A percentile compares a stretch with the other conserved stretches of the same genome.
Conservation (phyloP, 2,113 vertebrate species). For the Cepphus grylle region DNA sequence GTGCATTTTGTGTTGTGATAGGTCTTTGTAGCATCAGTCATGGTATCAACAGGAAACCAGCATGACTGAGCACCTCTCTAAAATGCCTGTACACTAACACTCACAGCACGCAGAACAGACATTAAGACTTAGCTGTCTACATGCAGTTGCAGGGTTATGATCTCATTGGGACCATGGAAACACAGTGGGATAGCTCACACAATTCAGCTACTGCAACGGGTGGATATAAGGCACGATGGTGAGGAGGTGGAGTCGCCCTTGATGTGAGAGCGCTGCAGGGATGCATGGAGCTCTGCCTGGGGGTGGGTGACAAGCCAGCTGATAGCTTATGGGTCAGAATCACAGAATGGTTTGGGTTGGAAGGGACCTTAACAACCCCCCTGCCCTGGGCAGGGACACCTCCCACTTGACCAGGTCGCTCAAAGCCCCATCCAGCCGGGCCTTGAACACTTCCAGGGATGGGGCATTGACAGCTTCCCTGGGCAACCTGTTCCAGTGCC, state of each 20-base stretch:
- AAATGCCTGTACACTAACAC: no score
- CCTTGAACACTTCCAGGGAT: neutral
- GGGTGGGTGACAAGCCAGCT: neutral
- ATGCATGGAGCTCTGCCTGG: neutral
- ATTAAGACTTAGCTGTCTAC: neutral
- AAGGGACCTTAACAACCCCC: neutral
- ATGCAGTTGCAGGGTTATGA: fast-evolving
- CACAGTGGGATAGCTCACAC: neutral
- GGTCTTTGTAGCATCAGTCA: neutral
- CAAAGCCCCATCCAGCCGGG: neutral
- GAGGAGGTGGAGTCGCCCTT: neutral
- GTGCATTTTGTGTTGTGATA: neutral
- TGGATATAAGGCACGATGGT: fast-evolving
- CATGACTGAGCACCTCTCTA: neutral
- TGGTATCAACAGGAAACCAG: neutral
- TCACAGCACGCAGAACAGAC: neutral
- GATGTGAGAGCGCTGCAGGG: neutral
- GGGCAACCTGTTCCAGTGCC: neutral
- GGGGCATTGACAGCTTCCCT: neutral
- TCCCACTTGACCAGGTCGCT: neutral
- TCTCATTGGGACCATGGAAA: neutral
- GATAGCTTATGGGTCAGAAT: neutral
- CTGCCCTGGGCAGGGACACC: neutral
- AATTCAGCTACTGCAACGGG: neutral
- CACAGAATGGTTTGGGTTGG: neutral